Evolutionary conservation across 2,888 invertebrate species (phyloP).

Genomic region (Andrena camellia): DNA sequence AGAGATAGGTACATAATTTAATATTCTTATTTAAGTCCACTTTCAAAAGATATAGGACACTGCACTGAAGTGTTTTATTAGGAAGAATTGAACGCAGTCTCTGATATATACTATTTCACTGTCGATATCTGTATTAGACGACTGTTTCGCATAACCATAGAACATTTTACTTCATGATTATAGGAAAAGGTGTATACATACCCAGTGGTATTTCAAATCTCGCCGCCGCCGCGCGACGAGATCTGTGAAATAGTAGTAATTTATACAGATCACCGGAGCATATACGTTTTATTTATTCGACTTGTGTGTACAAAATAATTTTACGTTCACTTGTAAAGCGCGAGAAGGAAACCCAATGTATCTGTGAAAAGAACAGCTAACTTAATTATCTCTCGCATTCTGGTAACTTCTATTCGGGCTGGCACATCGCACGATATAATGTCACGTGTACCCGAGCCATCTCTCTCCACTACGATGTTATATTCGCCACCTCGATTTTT

Average conservation of each 20-base stretch:
- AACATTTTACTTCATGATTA: constrained; percentile 11
- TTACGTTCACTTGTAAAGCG: constrained; percentile 24
- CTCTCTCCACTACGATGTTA: constrained; percentile 13
- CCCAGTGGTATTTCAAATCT: constrained; percentile 28
- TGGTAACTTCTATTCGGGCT: constrained; percentile 35
- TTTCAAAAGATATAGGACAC: constrained; percentile 20
- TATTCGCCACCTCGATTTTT: constrained; percentile 13
- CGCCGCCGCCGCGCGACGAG: neutral
- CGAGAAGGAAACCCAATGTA: constrained; percentile 5
- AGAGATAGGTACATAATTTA: constrained; percentile 32
- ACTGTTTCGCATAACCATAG: constrained; percentile 13
- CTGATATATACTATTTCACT: constrained; percentile 19
- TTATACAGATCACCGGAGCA: constrained; percentile 11
- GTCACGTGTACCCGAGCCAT: constrained; percentile 6
- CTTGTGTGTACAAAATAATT: constrained; percentile 24
- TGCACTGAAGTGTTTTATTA: constrained; percentile 10
- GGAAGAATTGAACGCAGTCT: constrained; percentile 25
- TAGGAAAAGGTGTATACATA: neutral
- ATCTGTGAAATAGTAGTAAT: constrained; percentile 38
- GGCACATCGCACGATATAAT: constrained; percentile 31
- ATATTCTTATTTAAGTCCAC: constrained; percentile 29
- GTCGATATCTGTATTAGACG: neutral
- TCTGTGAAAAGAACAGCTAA: constrained; percentile 13
- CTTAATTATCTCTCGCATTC: constrained; percentile 22
- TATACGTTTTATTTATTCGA: constrained; percentile 62